Conservation (phyloP, 2,113 vertebrate species). For the Rhabdomys dilectus region DNA sequence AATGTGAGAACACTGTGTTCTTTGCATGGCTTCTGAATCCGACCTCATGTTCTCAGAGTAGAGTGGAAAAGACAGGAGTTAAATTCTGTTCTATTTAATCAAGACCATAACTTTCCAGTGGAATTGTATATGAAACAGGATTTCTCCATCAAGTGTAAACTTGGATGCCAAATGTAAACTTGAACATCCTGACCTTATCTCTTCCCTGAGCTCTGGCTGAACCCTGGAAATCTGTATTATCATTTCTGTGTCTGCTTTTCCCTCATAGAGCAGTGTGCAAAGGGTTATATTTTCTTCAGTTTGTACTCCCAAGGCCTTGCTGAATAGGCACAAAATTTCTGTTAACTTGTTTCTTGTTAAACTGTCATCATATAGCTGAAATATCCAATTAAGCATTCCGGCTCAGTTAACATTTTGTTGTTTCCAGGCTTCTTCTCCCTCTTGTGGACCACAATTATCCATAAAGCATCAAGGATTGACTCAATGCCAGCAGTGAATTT, state of each 20-base stretch:
- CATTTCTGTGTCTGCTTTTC: background rate
- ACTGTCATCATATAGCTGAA: conserved; percentile 22
- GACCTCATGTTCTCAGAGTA: background rate
- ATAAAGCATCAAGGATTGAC: conserved; percentile 19
- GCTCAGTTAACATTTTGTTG: conserved; percentile 23
- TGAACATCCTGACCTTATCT: background rate
- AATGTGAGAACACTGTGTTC: conserved; percentile 37
- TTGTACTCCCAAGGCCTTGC: background rate
- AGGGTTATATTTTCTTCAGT: background rate
- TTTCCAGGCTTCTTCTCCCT: conserved; percentile 32
- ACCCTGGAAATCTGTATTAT: background rate
- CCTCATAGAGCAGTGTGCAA: background rate
- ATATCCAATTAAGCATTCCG: conserved; percentile 46
- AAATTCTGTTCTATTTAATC: conserved; percentile 39
- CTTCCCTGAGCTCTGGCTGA: background rate
- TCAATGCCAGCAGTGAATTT: background rate
- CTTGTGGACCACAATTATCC: conserved; percentile 20
- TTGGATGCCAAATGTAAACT: background rate
- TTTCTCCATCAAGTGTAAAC: background rate
- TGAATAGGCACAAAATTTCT: background rate
- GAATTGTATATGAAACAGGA: background rate
- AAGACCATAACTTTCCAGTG: background rate
- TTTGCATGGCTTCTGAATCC: conserved; percentile 54
- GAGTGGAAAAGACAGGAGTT: background rate
- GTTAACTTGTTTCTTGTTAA: conserved; percentile 58